phyloP scores from a whole-genome alignment of 2,888 invertebrate genomes.

The Sialis lutaria region DNA sequence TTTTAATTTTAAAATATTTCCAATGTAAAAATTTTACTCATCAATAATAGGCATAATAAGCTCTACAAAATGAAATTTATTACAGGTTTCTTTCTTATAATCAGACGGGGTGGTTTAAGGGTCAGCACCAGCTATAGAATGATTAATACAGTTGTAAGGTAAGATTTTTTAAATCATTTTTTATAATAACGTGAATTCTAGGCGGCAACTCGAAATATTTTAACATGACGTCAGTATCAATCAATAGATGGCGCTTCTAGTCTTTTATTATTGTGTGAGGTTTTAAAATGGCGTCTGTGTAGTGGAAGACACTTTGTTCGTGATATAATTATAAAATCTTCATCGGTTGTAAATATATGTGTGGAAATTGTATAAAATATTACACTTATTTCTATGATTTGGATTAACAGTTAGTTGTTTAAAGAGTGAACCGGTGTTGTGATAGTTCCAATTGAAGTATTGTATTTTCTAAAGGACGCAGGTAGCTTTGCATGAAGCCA shows the following conservation, averaged over 20 bases:
- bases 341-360: not conserved
- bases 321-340: slow-evolving; percentile 14
- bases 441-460: not conserved
- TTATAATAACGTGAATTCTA: too few relatives aligned
- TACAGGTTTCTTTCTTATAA: too few relatives aligned
- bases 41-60: too few relatives aligned
- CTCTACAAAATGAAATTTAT: too few relatives aligned
- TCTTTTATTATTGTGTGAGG: slow-evolving; percentile 38
- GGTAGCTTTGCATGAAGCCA: slow-evolving; percentile 32
- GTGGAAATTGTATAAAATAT: too few relatives aligned
- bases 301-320: slow-evolving; percentile 40
- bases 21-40: too few relatives aligned
- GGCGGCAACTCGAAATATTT: not conserved
- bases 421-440: slow-evolving; percentile 1
- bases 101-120: too few relatives aligned
- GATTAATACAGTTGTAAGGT: too few relatives aligned
- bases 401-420: not conserved
- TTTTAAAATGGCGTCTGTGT: slow-evolving; percentile 48
- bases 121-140: too few relatives aligned
- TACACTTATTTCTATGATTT: too few relatives aligned
- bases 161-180: too few relatives aligned
- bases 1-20: too few relatives aligned
- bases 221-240: slow-evolving; percentile 9
- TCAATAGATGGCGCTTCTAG: slow-evolving; percentile 40
- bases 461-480: slow-evolving; percentile 6